Evolutionary conservation across 1,140 invertebrate genomes (phyloP).

Genomic region (Heliconius eleuchia): DNA sequence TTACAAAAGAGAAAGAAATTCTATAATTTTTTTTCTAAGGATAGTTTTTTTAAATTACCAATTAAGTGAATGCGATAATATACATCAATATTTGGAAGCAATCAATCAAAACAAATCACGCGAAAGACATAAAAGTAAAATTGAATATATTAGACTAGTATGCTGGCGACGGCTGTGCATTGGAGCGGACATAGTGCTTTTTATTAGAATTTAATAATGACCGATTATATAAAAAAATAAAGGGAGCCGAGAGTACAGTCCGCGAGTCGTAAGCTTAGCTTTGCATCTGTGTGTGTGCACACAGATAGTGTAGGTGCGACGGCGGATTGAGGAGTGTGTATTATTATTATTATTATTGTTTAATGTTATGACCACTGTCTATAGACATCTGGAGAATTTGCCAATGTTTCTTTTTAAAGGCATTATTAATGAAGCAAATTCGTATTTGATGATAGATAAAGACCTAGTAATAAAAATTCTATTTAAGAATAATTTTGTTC

Average conservation of each 20-base stretch:
- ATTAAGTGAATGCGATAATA: conserved; percentile 51
- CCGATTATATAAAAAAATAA: conserved; percentile 64
- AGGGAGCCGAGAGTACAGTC: conserved; percentile 50
- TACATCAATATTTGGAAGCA: conserved; percentile 78
- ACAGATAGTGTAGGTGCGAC: too few relatives aligned
- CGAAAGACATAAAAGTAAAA: conserved; percentile 78
- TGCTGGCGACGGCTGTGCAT: conserved; percentile 56
- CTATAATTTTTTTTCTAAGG: neutral
- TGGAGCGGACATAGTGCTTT: conserved; percentile 59
- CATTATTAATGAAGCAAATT: too few relatives aligned
- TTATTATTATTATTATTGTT: too few relatives aligned
- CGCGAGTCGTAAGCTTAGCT: too few relatives aligned
- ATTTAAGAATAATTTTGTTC: neutral
- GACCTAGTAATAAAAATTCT: too few relatives aligned
- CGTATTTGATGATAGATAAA: too few relatives aligned
- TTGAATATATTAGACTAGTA: conserved; percentile 75
- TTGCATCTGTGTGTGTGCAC: too few relatives aligned
- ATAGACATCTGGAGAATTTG: too few relatives aligned
- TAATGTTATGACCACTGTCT: too few relatives aligned
- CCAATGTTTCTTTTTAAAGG: too few relatives aligned
- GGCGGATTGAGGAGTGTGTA: too few relatives aligned
- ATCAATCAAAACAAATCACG: conserved; percentile 80
- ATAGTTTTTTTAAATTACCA: neutral
- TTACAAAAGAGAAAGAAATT: neutral
- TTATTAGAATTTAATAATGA: conserved; percentile 66